Conservation (phyloP, 2,797 vertebrate genomes). For the Hapalemur alaotrensis region DNA sequence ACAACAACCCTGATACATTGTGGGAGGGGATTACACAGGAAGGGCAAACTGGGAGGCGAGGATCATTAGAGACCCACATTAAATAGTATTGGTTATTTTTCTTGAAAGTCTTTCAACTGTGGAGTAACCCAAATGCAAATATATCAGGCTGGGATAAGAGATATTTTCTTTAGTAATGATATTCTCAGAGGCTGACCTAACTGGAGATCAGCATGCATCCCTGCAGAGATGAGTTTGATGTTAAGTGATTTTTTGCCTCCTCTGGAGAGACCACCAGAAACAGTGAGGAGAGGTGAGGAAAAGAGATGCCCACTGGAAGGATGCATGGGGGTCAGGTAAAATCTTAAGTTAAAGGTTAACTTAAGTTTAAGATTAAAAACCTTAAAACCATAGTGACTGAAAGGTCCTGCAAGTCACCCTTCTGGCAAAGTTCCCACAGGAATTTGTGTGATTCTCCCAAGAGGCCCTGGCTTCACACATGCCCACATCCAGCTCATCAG, state of each 20-base stretch:
- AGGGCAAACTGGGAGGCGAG: neutral
- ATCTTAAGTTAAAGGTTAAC: neutral
- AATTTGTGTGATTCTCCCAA: neutral
- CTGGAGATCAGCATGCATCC: neutral
- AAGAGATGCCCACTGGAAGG: neutral
- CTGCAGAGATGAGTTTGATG: neutral
- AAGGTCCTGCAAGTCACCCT: neutral
- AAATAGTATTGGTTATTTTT: neutral
- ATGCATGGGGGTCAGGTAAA: neutral
- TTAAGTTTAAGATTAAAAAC: too few species aligned
- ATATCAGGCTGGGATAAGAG: neutral
- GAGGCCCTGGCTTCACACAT: neutral
- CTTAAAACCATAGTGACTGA: neutral
- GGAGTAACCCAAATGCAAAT: constrained; percentile 11
- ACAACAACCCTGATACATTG: neutral
- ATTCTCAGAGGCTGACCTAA: constrained; percentile 8
- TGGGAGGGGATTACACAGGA: neutral
- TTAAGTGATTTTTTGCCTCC: neutral
- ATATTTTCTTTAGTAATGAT: neutral
- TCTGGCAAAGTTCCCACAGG: neutral
- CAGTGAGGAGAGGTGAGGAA: neutral
- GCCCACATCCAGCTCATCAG: neutral
- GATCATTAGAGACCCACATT: neutral
- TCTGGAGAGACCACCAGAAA: neutral
- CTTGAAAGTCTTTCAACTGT: neutral